Evolutionary conservation across 2,888 invertebrate species (phyloP).

Genomic region (Xestia ashworthii): DNA sequence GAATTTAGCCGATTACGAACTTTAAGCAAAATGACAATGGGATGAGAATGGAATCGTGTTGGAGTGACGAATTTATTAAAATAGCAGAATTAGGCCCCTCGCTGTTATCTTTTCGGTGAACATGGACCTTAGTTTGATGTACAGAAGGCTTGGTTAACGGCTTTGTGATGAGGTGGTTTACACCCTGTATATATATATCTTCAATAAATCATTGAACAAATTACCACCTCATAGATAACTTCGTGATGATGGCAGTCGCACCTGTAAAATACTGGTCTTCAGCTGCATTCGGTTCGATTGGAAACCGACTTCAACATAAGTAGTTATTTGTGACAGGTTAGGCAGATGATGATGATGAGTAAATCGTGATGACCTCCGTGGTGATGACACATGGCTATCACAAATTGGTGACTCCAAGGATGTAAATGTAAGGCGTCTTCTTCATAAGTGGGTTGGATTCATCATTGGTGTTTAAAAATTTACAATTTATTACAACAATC

Average conservation of each 20-base stretch:
- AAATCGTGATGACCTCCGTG: constrained; percentile 8
- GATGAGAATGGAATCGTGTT: too few species aligned
- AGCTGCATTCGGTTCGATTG: not conserved
- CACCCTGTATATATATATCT: too few species aligned
- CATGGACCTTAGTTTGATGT: too few species aligned
- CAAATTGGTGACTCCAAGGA: constrained; percentile 15
- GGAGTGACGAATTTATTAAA: too few species aligned
- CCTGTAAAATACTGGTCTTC: not conserved
- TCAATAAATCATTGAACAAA: constrained; percentile 24
- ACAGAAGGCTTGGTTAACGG: too few species aligned
- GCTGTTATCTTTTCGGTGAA: too few species aligned
- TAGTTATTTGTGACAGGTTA: not conserved
- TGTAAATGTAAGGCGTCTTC: constrained; percentile 25
- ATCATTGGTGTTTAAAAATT: constrained; percentile 34
- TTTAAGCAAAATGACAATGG: too few species aligned
- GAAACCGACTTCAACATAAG: not conserved
- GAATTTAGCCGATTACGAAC: too few species aligned
- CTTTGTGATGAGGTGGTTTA: too few species aligned
- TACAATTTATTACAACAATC: constrained; percentile 14
- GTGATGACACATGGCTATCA: constrained; percentile 21
- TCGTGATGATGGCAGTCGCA: constrained; percentile 2
- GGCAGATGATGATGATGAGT: not conserved
- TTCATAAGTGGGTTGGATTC: constrained; percentile 27
- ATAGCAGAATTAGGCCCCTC: too few species aligned
- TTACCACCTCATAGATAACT: constrained; percentile 2